Conservation (phyloP, 2,113 vertebrate species). For the Atlantisia rogersi region DNA sequence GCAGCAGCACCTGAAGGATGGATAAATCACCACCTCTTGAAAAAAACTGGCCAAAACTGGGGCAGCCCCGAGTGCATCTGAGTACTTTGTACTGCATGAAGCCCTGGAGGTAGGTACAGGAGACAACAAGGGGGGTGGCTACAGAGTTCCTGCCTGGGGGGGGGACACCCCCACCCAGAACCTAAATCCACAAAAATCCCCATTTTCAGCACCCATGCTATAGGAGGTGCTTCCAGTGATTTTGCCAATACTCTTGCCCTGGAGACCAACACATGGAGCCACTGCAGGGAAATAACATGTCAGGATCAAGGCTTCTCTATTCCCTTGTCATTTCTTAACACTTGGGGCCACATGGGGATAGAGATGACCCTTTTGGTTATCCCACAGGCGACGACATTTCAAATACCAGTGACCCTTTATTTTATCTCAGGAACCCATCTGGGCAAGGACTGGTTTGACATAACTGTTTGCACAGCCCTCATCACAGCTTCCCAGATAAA, state of each 20-base stretch:
- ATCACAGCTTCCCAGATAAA: background rate
- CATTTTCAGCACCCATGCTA: background rate
- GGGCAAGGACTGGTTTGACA: background rate
- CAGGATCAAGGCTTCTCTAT: background rate
- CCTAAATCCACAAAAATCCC: background rate
- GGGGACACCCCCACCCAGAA: background rate
- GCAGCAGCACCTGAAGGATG: background rate
- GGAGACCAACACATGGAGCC: background rate
- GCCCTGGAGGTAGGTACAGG: background rate
- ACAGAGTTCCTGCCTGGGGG: background rate
- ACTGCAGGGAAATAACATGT: background rate
- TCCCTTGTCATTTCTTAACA: background rate
- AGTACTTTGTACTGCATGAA: accelerated
- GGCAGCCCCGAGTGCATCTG: accelerated
- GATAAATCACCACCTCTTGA: background rate
- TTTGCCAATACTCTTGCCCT: background rate
- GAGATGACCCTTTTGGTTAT: background rate
- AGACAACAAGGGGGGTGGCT: background rate
- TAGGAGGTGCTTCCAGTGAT: accelerated
- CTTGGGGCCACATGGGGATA: accelerated
- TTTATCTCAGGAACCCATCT: background rate
- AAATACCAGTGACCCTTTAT: background rate
- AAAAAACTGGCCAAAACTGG: background rate
- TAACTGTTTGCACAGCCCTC: slow-evolving; percentile 11
- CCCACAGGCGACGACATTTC: background rate